Base-by-base conservation (phyloP, 2,888 invertebrate species). In the Norana najaformis region DNA sequence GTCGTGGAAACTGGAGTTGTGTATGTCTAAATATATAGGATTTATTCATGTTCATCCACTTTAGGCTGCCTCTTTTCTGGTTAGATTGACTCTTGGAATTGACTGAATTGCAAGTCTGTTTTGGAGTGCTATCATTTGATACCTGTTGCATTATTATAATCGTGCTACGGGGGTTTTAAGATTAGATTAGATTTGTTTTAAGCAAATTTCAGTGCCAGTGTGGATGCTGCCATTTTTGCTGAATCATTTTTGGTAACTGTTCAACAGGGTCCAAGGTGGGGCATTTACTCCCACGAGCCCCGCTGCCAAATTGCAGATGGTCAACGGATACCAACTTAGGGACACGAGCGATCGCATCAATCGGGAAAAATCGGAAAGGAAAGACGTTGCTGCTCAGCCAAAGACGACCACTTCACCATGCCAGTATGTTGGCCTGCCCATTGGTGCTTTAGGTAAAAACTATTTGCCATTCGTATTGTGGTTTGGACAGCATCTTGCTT, bases 321-420 rank as follows among this genome's bases (percentile, higher is more conserved):
- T 97, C 93, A 95, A 96, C 93, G 97, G 98, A 91, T 98, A 98
- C 95, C 96, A 97, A 93, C 96, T 98, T 93, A 96, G 98, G 93
- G 98, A 98, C 96, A 98, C 98, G 69, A 98, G 98, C 95, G 98
- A 98, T 95, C 96, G 98, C 93, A 91, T 95, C 39, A 94, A 94
- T 89, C 92, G 95, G 47, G 93, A 95, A 90, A 94, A 93, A 91
- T 36, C 90, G 41, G 90, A 88, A 23, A 41, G 89, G 38, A 69
- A 89, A n/a, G 83, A 37, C 38, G 88, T 39, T 11, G 88, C 89
- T 30, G 38, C 36, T 47, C 53, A 88, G 53, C n/a, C 83, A 37
- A 69, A 83, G 38, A 16, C 89, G 16, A 16, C 69, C 69, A n/a
- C 69, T 30, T 82, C 88, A 36, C 83, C 85, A 14, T 38, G 83